Percentiles rank a stretch among this genome's conserved stretches.
Conservation (phyloP, 2,113 vertebrate species). For the Alouatta palliata region DNA sequence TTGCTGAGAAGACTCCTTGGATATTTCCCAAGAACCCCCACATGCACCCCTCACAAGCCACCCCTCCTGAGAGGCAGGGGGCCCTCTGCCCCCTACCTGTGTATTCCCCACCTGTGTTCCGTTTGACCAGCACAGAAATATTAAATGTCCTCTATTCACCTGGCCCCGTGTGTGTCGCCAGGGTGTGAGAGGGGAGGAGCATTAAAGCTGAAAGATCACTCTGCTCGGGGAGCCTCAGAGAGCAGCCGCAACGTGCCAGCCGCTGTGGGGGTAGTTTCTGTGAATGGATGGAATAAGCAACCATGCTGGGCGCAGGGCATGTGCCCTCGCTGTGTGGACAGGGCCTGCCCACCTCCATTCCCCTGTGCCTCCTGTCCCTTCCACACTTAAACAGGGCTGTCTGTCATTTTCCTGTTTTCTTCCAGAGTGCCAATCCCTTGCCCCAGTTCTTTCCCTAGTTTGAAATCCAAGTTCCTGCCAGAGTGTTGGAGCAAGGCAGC, state of each 20-base stretch:
- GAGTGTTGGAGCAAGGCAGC: not conserved
- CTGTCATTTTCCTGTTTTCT: not conserved
- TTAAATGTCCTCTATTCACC: slow-evolving; percentile 79
- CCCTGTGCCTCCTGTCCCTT: fast-evolving
- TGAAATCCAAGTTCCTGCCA: not conserved
- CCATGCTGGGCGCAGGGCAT: fast-evolving
- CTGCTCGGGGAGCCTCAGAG: not conserved
- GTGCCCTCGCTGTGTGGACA: fast-evolving
- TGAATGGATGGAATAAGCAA: too few relatives aligned
- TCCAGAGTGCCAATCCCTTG: not conserved
- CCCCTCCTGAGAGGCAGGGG: slow-evolving; percentile 61
- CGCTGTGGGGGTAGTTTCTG: not conserved
- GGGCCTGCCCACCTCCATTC: not conserved
- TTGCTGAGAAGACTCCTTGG: slow-evolving; percentile 69
- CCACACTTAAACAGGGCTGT: not conserved
- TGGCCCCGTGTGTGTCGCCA: slow-evolving; percentile 70
- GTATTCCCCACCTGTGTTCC: slow-evolving; percentile 76
- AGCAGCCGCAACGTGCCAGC: not conserved
- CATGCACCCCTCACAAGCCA: slow-evolving; percentile 49
- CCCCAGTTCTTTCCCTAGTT: not conserved
- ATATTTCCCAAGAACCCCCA: slow-evolving; percentile 48
- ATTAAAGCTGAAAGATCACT: fast-evolving
- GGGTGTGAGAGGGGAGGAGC: not conserved
- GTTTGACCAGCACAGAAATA: slow-evolving; percentile 80
- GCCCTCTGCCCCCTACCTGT: not conserved